Evolutionary conservation across 2,797 vertebrate genomes (phyloP).

Genomic region (Vireo griseus): DNA sequence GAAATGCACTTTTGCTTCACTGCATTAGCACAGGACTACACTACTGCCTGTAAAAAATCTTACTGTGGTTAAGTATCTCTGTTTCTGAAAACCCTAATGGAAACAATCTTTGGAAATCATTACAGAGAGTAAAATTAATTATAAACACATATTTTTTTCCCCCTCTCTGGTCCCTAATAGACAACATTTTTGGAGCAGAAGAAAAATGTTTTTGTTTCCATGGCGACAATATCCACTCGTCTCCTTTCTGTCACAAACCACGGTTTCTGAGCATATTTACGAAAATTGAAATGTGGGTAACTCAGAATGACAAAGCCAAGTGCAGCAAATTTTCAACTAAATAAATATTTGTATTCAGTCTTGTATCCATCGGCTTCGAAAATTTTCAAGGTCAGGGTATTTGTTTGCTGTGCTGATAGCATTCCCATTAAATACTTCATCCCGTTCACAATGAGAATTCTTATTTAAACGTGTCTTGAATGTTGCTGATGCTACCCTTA

Average conservation of each 20-base stretch:
- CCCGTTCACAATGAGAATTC: not conserved
- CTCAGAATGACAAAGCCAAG: conserved; percentile 67
- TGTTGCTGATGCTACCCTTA: not conserved
- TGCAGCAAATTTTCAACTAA: conserved; percentile 63
- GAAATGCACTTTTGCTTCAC: not conserved
- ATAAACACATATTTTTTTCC: conserved; percentile 16
- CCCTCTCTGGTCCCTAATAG: conserved; percentile 58
- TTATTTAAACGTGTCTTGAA: conserved; percentile 15
- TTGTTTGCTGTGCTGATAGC: conserved; percentile 32
- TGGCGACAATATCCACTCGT: conserved; percentile 63
- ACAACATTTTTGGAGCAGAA: conserved; percentile 64
- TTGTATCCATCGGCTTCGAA: conserved; percentile 12
- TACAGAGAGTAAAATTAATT: conserved; percentile 46
- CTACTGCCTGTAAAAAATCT: not conserved
- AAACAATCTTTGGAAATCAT: not conserved
- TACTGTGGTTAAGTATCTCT: not conserved
- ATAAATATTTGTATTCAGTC: conserved; percentile 66
- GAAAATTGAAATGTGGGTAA: conserved; percentile 68
- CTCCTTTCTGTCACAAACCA: conserved; percentile 62
- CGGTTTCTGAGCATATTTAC: conserved; percentile 66
- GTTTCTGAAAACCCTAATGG: not conserved
- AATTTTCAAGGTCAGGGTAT: conserved; percentile 69
- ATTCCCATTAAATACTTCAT: conserved; percentile 27
- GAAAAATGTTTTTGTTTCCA: conserved; percentile 75
- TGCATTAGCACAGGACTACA: not conserved